These are phyloP conservation scores for Clinocottus analis DNA, from an alignment of 2,113 vertebrate genomes.

Conservation along the genomic window DNA sequence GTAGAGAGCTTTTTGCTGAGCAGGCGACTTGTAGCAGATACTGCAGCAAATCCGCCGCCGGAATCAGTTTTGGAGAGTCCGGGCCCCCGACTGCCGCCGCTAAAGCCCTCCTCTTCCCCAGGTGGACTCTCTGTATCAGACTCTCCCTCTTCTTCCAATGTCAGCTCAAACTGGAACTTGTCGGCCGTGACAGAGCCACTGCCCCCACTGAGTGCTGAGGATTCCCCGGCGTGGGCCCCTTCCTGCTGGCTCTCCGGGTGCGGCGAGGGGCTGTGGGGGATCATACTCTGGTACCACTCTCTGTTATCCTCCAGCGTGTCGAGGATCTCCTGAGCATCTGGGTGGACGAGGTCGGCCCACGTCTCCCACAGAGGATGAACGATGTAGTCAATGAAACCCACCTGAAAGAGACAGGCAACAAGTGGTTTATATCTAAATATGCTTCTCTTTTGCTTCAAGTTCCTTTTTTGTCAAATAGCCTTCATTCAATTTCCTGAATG, in stretches of 20 bases:
- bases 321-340: conserved; percentile 92
- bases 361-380: conserved; percentile 95
- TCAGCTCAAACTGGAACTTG: conserved; percentile 90
- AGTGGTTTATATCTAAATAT: background rate
- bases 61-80: conserved; percentile 55
- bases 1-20: conserved; percentile 43
- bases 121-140: conserved; percentile 82
- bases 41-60: conserved; percentile 26
- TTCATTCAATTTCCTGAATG: background rate
- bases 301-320: conserved; percentile 94
- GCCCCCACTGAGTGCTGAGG: conserved; percentile 62
- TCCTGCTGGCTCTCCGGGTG: conserved; percentile 38
- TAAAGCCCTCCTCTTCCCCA: conserved; percentile 79
- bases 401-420: conserved; percentile 72
- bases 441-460: background rate
- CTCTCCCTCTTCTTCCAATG: conserved; percentile 86
- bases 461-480: background rate
- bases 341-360: conserved; percentile 93
- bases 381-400: conserved; percentile 95
- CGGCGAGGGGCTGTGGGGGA: conserved; percentile 87
- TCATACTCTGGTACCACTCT: conserved; percentile 96
- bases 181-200: conserved; percentile 64
- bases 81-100: conserved; percentile 2
- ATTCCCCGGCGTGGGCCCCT: conserved; percentile 33
- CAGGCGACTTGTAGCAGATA: conserved; percentile 34